These are phyloP conservation scores for Lepeophtheirus nordmannii DNA, from an alignment of 2,888 invertebrate genomes.

Conservation along the genomic window DNA sequence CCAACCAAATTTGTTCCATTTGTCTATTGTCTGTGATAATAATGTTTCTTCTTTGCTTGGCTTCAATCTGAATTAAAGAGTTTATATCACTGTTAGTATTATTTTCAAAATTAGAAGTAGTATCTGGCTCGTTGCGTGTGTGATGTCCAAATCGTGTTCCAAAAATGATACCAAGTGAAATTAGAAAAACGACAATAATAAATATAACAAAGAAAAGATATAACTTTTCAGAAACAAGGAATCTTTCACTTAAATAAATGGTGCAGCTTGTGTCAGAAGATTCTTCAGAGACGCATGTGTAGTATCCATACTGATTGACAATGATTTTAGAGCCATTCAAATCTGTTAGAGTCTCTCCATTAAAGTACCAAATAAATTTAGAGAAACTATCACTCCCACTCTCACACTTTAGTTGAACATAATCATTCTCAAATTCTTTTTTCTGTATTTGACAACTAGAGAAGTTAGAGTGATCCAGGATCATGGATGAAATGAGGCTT, in stretches of 20 bases:
- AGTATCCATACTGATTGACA: background rate
- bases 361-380: background rate
- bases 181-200: no score
- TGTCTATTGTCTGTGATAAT: background rate
- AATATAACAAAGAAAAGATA: background rate
- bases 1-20: constrained; percentile 4
- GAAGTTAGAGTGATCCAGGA: background rate
- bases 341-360: background rate
- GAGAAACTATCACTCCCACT: background rate
- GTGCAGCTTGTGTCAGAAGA: background rate
- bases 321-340: background rate
- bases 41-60: background rate
- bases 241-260: background rate
- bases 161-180: no score
- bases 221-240: background rate
- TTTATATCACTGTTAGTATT: background rate
- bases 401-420: background rate
- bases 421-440: background rate
- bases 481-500: background rate
- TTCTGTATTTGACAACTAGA: background rate
- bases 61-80: background rate
- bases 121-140: no score
- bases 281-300: background rate
- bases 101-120: background rate
- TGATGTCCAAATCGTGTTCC: no score